Conservation (phyloP, 1,140 invertebrate genomes). For the Meloidogyne chitwoodi region DNA sequence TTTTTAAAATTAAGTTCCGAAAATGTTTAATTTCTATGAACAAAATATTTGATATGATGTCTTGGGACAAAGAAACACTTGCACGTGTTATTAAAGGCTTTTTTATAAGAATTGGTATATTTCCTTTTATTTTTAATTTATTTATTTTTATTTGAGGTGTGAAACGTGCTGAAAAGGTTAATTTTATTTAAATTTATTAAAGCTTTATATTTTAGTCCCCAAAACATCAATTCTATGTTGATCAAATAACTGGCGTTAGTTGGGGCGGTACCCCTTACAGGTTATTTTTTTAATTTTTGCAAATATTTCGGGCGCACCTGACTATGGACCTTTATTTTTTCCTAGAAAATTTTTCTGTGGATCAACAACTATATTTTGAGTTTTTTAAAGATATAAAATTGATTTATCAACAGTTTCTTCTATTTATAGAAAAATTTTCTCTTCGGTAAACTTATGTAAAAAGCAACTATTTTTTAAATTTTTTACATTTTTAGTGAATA, state of each 20-base stretch:
- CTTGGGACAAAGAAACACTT: slow-evolving; percentile 14
- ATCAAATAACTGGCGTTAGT: slow-evolving; percentile 15
- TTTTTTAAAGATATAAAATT: too few relatives aligned
- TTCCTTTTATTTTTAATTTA: neutral
- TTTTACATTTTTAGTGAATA: too few relatives aligned
- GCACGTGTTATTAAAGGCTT: neutral
- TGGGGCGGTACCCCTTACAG: slow-evolving; percentile 15
- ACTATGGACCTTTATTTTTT: too few relatives aligned
- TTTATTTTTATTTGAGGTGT: neutral
- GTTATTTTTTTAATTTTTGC: neutral
- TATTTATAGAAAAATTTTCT: neutral
- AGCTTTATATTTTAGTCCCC: neutral
- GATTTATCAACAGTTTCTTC: too few relatives aligned
- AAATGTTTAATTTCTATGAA: slow-evolving; percentile 6
- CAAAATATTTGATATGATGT: slow-evolving; percentile 19
- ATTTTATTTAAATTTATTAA: neutral
- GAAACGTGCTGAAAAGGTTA: slow-evolving; percentile 6
- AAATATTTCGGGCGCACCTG: too few relatives aligned
- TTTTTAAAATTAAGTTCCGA: neutral
- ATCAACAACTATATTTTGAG: too few relatives aligned
- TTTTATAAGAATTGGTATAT: neutral
- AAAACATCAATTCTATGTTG: slow-evolving; percentile 8
- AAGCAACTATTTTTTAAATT: too few relatives aligned
- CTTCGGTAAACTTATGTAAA: too few relatives aligned
- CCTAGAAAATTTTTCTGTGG: too few relatives aligned